Percentiles rank a stretch among this genome's conserved stretches.
These are phyloP conservation scores for Drosophila micromelanica DNA, from an alignment of 1,140 invertebrate genomes.

Conservation along the genomic window DNA sequence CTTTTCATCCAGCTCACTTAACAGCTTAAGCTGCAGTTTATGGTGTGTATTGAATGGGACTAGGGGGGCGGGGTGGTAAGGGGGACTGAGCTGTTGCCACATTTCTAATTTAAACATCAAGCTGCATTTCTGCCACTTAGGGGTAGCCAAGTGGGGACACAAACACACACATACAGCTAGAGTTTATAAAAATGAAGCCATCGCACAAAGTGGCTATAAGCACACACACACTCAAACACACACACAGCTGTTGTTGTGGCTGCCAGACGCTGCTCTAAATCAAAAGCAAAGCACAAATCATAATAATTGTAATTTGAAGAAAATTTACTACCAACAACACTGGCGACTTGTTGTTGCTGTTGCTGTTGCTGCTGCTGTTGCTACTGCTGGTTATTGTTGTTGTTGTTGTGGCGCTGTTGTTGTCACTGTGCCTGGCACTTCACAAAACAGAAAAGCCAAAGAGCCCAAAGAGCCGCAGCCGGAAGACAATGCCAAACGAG, in stretches of 20 bases:
- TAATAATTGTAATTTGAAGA: slow-evolving; percentile 83
- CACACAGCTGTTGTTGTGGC: slow-evolving; percentile 22
- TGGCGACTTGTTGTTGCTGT: slow-evolving; percentile 35
- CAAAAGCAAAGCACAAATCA: slow-evolving; percentile 80
- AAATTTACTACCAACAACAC: slow-evolving; percentile 78
- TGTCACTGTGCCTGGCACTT: slow-evolving; percentile 62
- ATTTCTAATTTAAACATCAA: slow-evolving; percentile 49
- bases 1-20: slow-evolving; percentile 48
- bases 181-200: slow-evolving; percentile 72
- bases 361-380: slow-evolving; percentile 35
- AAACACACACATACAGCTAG: slow-evolving; percentile 19
- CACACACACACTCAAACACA: slow-evolving; percentile 5
- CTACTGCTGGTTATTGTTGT: slow-evolving; percentile 17
- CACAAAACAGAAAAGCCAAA: slow-evolving; percentile 70
- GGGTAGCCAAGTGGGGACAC: neutral
- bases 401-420: slow-evolving; percentile 44
- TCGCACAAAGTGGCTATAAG: slow-evolving; percentile 60
- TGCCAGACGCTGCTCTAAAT: slow-evolving; percentile 72
- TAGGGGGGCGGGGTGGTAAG: neutral
- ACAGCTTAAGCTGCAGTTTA: slow-evolving; percentile 57
- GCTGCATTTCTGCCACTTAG: slow-evolving; percentile 13
- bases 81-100: slow-evolving; percentile 12
- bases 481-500: slow-evolving; percentile 74
- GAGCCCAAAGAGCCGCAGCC: slow-evolving; percentile 29
- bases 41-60: slow-evolving; percentile 15